Base-by-base conservation (phyloP, 2,888 invertebrate genomes). In the Sepiola atlantica region DNA sequence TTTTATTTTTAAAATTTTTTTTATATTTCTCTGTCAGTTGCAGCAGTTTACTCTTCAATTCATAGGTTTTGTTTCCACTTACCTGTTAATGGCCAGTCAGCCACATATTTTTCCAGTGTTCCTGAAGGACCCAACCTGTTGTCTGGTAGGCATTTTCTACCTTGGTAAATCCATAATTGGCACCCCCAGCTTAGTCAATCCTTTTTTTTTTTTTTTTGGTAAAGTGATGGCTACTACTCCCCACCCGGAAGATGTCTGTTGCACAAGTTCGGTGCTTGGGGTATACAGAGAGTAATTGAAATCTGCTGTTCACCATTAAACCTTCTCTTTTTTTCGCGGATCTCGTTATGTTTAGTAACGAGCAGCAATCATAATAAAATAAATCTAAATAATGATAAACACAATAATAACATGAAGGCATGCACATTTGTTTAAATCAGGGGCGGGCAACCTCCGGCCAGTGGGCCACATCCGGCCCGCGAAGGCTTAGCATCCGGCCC, bases 41-140 rank as follows among this genome's bases (percentile, higher is more conserved):
- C 92, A 92, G 92, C 92, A 55, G 45, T 54, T 92, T 92, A 45
- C 92, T 21, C 92, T 92, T n/a, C 92, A 92, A 24, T 92, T 55
- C 55, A 28, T 92, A 92, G 92, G 92, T 92, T 92, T 92, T 55
- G 92, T 92, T 28, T 92, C 92, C n/a, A 92, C 92, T 92, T 92
- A 92, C 92, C 92, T 92, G 54, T 45, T 92, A 92, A 93, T 93
- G 61, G 93, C 55, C 93, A 93, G 93, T 57, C 93, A 93, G 93
- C 55, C 55, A n/a, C 61, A 93, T 93, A 93, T 93, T 93, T 93
- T 93, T 57, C 93, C 55, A 28, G 93, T 93, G 55, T 93, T 93
- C 61, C 57, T 93, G 93, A 93, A 92, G 92, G 45, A 92, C n/a
- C 35, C 92, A 12, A 45, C 92, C 10, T 92, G 45, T 45, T 92